Conservation (phyloP, 2,888 invertebrate species). For the Himalopsyche kuldschensis region DNA sequence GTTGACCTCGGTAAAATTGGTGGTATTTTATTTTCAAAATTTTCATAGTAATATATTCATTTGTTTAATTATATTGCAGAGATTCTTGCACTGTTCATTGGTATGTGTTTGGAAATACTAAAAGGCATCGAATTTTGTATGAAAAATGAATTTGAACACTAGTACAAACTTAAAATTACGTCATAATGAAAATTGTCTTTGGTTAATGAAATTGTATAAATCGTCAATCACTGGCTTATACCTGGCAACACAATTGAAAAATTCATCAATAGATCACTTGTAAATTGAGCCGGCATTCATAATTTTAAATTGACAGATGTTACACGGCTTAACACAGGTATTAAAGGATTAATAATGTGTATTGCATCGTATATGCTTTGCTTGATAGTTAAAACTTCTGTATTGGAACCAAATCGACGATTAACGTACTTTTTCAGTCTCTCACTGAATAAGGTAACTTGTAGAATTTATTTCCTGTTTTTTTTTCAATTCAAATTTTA, state of each 20-base stretch:
- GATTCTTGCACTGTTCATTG: conserved; percentile 28
- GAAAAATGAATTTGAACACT: neutral
- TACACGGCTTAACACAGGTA: neutral
- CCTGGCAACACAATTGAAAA: neutral
- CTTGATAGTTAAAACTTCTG: too few relatives aligned
- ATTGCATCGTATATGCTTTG: too few relatives aligned
- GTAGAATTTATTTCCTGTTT: too few relatives aligned
- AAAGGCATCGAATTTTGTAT: neutral
- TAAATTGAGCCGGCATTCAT: neutral
- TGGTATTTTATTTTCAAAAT: neutral
- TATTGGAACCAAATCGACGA: too few relatives aligned
- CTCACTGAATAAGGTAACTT: too few relatives aligned
- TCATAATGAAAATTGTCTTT: neutral
- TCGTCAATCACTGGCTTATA: neutral
- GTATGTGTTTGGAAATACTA: neutral
- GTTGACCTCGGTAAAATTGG: neutral
- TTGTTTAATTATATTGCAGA: conserved; percentile 10
- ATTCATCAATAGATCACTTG: neutral
- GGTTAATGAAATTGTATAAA: neutral
- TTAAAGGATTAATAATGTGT: too few relatives aligned
- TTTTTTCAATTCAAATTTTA: too few relatives aligned
- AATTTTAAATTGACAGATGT: neutral
- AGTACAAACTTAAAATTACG: neutral
- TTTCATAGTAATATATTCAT: neutral
- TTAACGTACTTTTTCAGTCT: too few relatives aligned